Base-by-base conservation (phyloP, 37 sponge, comb jelly and placozoan genomes). In the Axinella damicornis region DNA sequence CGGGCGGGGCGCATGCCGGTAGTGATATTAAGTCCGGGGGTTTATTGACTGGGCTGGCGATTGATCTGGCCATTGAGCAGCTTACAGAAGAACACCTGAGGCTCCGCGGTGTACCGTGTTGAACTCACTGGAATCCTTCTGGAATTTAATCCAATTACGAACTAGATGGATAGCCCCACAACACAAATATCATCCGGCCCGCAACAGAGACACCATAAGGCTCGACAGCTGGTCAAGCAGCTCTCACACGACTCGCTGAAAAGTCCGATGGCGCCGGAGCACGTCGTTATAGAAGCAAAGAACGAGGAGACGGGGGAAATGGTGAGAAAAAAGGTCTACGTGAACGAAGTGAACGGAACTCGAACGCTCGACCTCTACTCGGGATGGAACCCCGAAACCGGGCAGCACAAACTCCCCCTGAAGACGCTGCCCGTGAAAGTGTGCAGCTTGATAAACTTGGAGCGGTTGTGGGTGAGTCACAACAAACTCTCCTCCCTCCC, bases 381-480 rank as follows among this genome's bases (percentile, higher is more conserved):
- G 2, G 90, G 91, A 24, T 87, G 87, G 78, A 69, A 72, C 28
- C 85, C 89, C 33, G 89, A 79, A 14, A 79, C 62, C 5, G 67
- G 74, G 18, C 40, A 83, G 55, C 72, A 81, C 54, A 83, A 87
- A 36, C 30, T 81, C 0, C 85, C 85, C 15, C 78, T 93, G 21
- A 59, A 76, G 54, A 53, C 21, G 0, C 67, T 93, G 6, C 93
- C 93, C 31, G 27, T 37, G 20, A 70, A 82, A 18, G 82, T 88
- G 35, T 93, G 89, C 58, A 67, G 76, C 13, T 57, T 85, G 24
- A 30, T 78, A 39, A 71, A 31, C 34, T 67, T 93, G 28, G 73
- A 93, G 78, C 73, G 90, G 30, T 74, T 93, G 25, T 93, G 93
- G 89, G 78, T 78, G 14, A 87, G 89, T 40, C 93, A 93, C 68